Evolutionary conservation across 2,797 vertebrate species (phyloP).

Genomic region (Falco concolor): DNA sequence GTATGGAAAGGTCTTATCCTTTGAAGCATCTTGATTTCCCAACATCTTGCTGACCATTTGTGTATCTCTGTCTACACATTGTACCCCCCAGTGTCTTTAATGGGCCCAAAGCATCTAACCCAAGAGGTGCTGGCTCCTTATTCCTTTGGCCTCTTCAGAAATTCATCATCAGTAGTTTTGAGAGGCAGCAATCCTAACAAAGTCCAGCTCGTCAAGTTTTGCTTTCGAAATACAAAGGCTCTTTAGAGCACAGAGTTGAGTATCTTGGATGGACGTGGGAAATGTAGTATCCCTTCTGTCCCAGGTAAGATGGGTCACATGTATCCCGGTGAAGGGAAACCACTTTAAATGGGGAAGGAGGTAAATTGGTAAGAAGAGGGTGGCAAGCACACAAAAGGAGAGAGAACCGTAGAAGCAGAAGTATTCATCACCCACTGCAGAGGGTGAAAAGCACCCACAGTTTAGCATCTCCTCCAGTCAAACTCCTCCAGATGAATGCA

Average conservation of each 20-base stretch:
- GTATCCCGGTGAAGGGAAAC: not conserved
- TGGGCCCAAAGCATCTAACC: not conserved
- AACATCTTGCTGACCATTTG: not conserved
- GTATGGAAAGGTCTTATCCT: not conserved
- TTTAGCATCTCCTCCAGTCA: not conserved
- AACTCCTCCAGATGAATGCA: not conserved
- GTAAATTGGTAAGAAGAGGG: not conserved
- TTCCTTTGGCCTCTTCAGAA: not conserved
- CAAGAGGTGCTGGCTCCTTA: not conserved
- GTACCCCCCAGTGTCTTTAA: not conserved
- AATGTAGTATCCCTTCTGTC: not conserved
- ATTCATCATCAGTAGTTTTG: not conserved
- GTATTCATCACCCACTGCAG: not conserved
- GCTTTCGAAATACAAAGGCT: not conserved
- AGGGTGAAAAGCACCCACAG: fast-evolving
- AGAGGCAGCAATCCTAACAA: not conserved
- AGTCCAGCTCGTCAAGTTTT: not conserved
- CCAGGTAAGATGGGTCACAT: not conserved
- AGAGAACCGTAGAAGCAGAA: not conserved
- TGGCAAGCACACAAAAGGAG: not conserved
- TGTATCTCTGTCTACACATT: not conserved
- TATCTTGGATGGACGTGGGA: not conserved
- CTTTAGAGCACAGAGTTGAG: not conserved
- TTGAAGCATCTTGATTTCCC: constrained; percentile 25
- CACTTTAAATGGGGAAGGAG: not conserved